Base-by-base conservation (phyloP, 2,797 vertebrate genomes). In the Hippoglossus hippoglossus region DNA sequence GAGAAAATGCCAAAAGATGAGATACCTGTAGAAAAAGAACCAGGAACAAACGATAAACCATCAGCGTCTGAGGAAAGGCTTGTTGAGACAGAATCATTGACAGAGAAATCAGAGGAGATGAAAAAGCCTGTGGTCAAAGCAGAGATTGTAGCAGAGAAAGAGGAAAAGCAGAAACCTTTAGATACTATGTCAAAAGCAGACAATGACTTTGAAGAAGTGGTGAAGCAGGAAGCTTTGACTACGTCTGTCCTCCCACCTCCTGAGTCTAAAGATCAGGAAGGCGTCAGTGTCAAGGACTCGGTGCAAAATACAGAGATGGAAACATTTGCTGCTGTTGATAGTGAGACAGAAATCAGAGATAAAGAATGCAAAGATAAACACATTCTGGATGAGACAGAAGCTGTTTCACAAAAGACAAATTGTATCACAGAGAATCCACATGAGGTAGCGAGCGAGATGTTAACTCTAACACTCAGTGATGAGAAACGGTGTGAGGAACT, bases 361-460 rank as follows among this genome's bases (percentile, higher is more conserved):
- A 41, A 63, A 58, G 31, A 26, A 16, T 26, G 11, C 47, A 39
- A 82, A 26, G 80, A 82, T 36, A 74, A 75, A 56, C 25, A 16
- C 1, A 53, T 56, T 61, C 64, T 46, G 41, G 72, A 58, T 15
- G 65, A 78, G 8, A 22, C 50, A 36, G 76, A 75, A 34, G 15
- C 36, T 56, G 46, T 6, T 57, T 68, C 79, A 72, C 67, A 71
- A 63, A 71, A 75, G 52, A 22, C 77, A 58, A 71, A 75, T 36
- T 55, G 26, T 53, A 46, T n/a, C 28, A 18, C 62, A 71, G 79
- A 81, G 83, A 82, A 75, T 76, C 78, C 79, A 77, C 57, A 57
- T 19, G 67, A 83, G 63, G 54, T 34, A 61, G 69, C 69, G 18
- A 64, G 1, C 21, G 67, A 68, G 21, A 52, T 5, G 16, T 60